These are phyloP conservation scores for Phalacrocorax pelagicus DNA, from an alignment of 2,113 vertebrate genomes.

Conservation along the genomic window DNA sequence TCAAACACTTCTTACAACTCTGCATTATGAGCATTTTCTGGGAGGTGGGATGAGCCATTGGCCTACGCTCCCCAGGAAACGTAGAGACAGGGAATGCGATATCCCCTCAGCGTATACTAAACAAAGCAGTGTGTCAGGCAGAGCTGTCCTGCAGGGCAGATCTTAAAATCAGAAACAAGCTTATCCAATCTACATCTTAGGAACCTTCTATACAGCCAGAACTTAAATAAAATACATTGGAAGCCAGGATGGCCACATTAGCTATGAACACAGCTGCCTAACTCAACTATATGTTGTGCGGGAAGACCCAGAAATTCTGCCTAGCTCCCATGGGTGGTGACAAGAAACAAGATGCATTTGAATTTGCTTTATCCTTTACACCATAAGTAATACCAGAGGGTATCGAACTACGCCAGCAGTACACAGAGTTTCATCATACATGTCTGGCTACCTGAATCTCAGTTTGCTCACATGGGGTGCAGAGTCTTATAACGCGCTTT, in stretches of 20 bases:
- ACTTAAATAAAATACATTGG: background rate
- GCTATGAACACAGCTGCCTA: background rate
- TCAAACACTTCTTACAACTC: background rate
- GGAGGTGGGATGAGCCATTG: background rate
- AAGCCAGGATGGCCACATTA: background rate
- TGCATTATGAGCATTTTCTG: background rate
- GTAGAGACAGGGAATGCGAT: background rate
- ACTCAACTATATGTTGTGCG: background rate
- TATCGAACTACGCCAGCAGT: background rate
- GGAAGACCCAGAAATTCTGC: background rate
- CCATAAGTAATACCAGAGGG: background rate
- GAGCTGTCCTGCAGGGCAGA: background rate
- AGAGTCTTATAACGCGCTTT: background rate
- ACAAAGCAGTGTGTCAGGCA: background rate
- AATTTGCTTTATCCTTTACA: background rate
- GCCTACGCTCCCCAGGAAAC: background rate
- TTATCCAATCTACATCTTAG: background rate
- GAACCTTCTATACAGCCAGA: background rate
- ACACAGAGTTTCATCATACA: background rate
- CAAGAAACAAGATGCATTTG: background rate
- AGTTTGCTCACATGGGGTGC: background rate
- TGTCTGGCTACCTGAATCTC: background rate
- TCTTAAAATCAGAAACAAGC: background rate
- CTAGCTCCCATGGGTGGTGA: background rate
- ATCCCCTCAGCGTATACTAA: background rate